Percentiles rank a stretch among this genome's conserved stretches.
Conservation (phyloP, 92 coral and sea anemone species). For the Phenganax stokvisi region DNA sequence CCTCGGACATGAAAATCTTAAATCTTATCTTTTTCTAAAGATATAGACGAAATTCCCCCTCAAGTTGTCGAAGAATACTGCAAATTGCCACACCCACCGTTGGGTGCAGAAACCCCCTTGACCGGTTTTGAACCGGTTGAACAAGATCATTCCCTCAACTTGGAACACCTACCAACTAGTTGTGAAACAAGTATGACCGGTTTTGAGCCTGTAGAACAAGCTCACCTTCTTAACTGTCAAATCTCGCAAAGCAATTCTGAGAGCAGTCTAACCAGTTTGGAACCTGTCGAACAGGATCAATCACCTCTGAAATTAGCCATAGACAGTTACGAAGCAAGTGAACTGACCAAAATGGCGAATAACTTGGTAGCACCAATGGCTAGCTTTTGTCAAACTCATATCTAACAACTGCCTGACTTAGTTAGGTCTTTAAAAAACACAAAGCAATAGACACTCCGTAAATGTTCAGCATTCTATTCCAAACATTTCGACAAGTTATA, state of each 20-base stretch:
- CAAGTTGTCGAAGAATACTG: neutral
- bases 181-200: neutral
- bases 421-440: neutral
- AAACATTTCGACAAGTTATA: no score
- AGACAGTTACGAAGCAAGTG: neutral
- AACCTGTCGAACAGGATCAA: neutral
- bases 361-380: neutral
- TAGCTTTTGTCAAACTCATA: neutral
- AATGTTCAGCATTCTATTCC: no score
- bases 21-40: neutral
- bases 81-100: neutral
- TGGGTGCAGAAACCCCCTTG: neutral
- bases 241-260: neutral
- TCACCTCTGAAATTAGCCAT: neutral
- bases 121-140: neutral
- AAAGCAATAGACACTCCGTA: no score
- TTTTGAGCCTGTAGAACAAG: neutral
- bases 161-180: neutral
- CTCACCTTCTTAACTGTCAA: neutral
- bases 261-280: neutral
- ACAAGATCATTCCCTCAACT: neutral
- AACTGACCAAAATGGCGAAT: conserved; percentile 16
- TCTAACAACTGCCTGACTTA: neutral
- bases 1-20: neutral
- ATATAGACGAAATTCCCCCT: neutral